phyloP scores from a whole-genome alignment of 2,113 vertebrate genomes.

The Anguilla rostrata region DNA sequence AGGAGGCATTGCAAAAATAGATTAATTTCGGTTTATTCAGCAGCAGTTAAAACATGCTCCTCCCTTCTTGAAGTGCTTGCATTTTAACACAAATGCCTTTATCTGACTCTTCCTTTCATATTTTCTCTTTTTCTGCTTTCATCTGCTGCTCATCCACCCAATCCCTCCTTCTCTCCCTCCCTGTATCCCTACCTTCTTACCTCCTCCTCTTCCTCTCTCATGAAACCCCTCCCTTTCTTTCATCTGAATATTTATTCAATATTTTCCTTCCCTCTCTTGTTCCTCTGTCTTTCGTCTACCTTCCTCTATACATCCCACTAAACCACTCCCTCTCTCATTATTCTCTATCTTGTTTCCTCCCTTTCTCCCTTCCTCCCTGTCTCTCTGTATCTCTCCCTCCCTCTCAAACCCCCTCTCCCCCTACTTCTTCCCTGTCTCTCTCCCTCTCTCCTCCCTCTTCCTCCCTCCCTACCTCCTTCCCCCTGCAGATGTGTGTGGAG shows the following conservation, averaged over 20 bases:
- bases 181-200: not conserved
- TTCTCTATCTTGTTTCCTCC: not conserved
- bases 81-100: not conserved
- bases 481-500: slow-evolving; percentile 51
- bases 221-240: not conserved
- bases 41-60: not conserved
- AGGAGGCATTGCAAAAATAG: not conserved
- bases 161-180: slow-evolving; percentile 24
- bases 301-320: too few species aligned
- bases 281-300: not conserved
- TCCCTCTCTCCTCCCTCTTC: not conserved
- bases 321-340: not conserved
- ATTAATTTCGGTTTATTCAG: too few species aligned
- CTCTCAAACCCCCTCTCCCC: not conserved
- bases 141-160: too few species aligned
- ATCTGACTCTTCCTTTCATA: too few species aligned
- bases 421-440: not conserved
- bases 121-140: too few species aligned
- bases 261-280: not conserved
- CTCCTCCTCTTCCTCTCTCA: not conserved
- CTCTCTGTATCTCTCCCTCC: not conserved
- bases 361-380: not conserved
- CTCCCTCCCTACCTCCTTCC: not conserved
- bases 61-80: not conserved
- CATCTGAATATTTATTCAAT: not conserved